Evolutionary conservation across 2,888 invertebrate species (phyloP).

Genomic region (Ectobius pallidus): DNA sequence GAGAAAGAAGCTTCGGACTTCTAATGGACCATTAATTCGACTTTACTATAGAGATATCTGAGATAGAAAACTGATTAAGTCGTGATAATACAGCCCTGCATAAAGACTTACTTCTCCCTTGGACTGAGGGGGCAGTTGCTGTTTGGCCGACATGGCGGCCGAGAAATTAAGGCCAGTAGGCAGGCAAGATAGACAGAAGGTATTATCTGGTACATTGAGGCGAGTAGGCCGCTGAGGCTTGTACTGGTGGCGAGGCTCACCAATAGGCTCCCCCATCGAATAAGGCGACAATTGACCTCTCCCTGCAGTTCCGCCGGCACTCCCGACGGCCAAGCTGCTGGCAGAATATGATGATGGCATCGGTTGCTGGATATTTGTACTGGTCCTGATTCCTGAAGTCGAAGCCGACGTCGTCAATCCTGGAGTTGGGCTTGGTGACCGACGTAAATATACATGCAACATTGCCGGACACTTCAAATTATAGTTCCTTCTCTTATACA

Average conservation of each 20-base stretch:
- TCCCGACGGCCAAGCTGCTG: slow-evolving; percentile 20
- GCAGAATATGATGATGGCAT: slow-evolving; percentile 27
- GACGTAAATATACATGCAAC: slow-evolving; percentile 36
- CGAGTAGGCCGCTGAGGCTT: slow-evolving; percentile 30
- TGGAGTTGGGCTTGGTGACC: slow-evolving; percentile 39
- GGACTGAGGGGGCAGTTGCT: slow-evolving; percentile 39
- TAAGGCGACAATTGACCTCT: slow-evolving; percentile 34
- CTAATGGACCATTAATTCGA: no score
- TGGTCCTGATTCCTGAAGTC: slow-evolving; percentile 27
- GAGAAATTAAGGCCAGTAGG: slow-evolving; percentile 49
- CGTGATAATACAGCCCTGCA: neutral
- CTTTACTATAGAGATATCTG: no score
- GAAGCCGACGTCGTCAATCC: slow-evolving; percentile 16
- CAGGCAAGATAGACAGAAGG: slow-evolving; percentile 49
- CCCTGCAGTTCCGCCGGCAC: neutral
- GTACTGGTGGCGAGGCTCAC: slow-evolving; percentile 37
- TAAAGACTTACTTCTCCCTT: neutral
- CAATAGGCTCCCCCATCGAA: slow-evolving; percentile 35
- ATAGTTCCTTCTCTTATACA: no score
- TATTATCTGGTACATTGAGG: slow-evolving; percentile 35
- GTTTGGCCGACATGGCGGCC: slow-evolving; percentile 49
- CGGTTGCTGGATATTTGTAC: slow-evolving; percentile 21
- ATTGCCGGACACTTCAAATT: neutral
- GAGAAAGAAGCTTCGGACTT: no score
- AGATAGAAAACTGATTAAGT: no score